Evolutionary conservation across 2,888 invertebrate genomes (phyloP), one percentile per base, ranked within the genome.

Genomic region (Drosophila lutescens): DNA sequence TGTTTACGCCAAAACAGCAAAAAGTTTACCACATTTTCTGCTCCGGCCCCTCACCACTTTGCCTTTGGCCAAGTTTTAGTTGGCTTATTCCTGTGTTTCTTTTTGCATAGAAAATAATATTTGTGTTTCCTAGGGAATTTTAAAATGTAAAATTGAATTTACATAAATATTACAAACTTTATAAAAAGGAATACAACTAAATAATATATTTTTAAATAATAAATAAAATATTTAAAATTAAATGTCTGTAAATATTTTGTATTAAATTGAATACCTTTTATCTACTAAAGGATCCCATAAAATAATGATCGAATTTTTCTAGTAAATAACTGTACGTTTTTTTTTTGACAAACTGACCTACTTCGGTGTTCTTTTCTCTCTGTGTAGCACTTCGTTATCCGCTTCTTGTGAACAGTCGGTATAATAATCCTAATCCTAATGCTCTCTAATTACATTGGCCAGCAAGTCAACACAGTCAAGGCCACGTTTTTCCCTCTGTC

Each of bases 391-490:
- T 68, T 66, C 26, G 72, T 77, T 77, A 75, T 62, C 47, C 26
- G n/a, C 54, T 57, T 40, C 40, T 70, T 70, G 71, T 44, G 51
- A 44, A 41, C 36, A 74, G 67, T 79, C 67, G 67, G 83, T 68
- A 74, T 88, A 86, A 30, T 30, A 30, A 30, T 30, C 30, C 30
- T 30, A 30, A 85, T 84, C 85, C 81, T 80, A 88, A 88, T 84
- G 85, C 89, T 80, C 77, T 80, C 87, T 85, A 88, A 85, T 85
- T 85, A 85, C 87, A 84, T 86, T 72, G 74, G 57, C 56, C 67
- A 44, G 50, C 17, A 43, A 49, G 67, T 63, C 67, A 63, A 69
- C 63, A 62, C 17, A 63, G 49, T 46, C 46, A 43, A 53, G 63
- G 53, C 57, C 59, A 58, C 54, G 57, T 50, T 49, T 23, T 50